Evolutionary conservation across 2,797 vertebrate species (phyloP), one percentile per base, ranked within the genome.

Genomic region (Enteromius unitaeniatus): DNA sequence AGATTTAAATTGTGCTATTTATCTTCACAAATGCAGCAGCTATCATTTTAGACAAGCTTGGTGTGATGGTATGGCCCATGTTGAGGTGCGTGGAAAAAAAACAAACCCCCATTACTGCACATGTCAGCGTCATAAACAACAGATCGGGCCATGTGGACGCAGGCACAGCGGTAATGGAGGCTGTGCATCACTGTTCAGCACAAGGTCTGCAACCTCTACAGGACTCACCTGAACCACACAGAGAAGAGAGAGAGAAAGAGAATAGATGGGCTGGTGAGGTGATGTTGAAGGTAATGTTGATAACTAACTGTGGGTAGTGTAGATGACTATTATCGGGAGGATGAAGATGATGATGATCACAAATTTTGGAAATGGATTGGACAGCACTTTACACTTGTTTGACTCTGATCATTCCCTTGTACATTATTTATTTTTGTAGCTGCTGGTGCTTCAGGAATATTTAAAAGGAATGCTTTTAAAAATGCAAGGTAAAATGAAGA

Each of bases 121-220:
- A 92, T 94, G 93, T 94, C 94, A 95, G 94, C 92, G 90, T 94
- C 94, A 95, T 95, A 95, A 96, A 95, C 94, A 94, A 95, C 93
- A 92, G 93, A 90, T 90, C 90, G 83, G 89, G 90, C 92, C 89
- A 89, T 91, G 92, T 90, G 91, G 91, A 93, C 92, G 90, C 90
- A 94, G 93, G 91, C 93, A 92, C 89, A 85, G 91, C 87, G 85
- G 89, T 95, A 95, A 96, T 95, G 93, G 94, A 95, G 94, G 94
- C 93, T 94, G 93, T 96, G 95, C 92, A 95, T 96, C 95, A 95
- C 93, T 95, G 94, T 94, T 95, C 91, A 92, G 88, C 92, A 93
- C 94, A 95, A 94, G 95, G 93, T 94, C 94, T 93, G 91, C 92
- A 92, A 93, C 93, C 92, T 92, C 92, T 91, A 92, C 92, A 92